Base-by-base conservation (phyloP, 2,113 vertebrate species). In the Hucho hucho region DNA sequence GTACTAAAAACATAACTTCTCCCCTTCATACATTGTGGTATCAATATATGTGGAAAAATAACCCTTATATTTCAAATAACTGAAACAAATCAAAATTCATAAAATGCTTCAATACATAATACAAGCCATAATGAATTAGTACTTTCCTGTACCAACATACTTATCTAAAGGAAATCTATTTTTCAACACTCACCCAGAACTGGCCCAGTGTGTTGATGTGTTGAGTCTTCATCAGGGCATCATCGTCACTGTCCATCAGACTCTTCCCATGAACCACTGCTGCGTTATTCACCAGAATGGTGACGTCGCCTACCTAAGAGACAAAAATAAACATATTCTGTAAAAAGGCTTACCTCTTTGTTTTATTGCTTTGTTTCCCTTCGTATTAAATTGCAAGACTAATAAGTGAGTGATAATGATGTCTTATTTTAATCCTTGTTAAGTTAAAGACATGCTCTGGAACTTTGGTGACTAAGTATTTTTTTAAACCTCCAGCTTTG, bases 191-290 rank as follows among this genome's bases (percentile, higher is more conserved):
- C 93, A 99, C 98, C 98, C 98, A 99, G 91, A 99, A 99, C 84
- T 99, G 98, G 75, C 97, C 98, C 82, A 99, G 86, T 16, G 97
- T 97, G 91, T 99, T 99, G 86, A 99, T 95, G 67, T 99, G 97
- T 75, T 99, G 97, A 4, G 97, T 96, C 86, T 99, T 99, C 74
- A 99, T 93, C 37, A 99, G 93, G 9, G 97, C 96, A 16, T 99
- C 95, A 0, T 99, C 98, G 0, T 99, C 96, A 0, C 97, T 98
- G 92, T 98, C 95, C 92, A 98, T 96, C 82, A 99, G 88, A 83
- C 95, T 95, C 88, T 95, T 98, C n/a, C 98, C 98, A 1, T 99
- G 97, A 69, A 99, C 97, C 68, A 99, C 97, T 0, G 97, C 98
- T 4, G 98, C 98, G 0, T 99, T 99, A 93, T 99, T 99, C 87